Evolutionary conservation across 1,140 invertebrate genomes (phyloP).

Genomic region (Glossosoma conforme): DNA sequence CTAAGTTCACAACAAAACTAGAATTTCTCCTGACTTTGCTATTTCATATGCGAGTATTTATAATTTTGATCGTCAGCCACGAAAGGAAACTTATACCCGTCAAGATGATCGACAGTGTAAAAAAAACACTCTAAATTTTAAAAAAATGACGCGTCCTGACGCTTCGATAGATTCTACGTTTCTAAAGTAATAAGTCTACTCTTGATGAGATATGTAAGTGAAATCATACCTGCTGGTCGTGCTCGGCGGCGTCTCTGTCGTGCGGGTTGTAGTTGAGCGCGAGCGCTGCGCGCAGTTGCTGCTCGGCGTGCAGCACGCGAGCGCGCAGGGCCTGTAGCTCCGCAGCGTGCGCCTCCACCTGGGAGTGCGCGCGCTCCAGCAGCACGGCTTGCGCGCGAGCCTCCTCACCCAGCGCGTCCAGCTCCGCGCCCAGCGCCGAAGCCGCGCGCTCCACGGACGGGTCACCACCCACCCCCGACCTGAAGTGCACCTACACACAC

Average conservation of each 20-base stretch:
- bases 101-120: too few species aligned
- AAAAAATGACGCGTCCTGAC: too few species aligned
- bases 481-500: constrained; percentile 72
- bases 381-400: constrained; percentile 67
- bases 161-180: too few species aligned
- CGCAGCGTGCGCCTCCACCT: constrained; percentile 83
- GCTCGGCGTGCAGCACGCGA: constrained; percentile 79
- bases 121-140: too few species aligned
- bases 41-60: neutral
- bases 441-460: constrained; percentile 68
- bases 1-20: constrained; percentile 18
- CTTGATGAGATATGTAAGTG: constrained; percentile 13
- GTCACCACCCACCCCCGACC: constrained; percentile 74
- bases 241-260: constrained; percentile 75
- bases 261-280: constrained; percentile 76
- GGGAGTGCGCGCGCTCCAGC: constrained; percentile 72
- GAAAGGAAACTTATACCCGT: too few species aligned
- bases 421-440: constrained; percentile 59
- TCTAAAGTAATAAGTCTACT: too few species aligned
- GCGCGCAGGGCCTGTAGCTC: constrained; percentile 81
- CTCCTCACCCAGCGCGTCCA: constrained; percentile 60
- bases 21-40: constrained; percentile 12
- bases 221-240: constrained; percentile 87
- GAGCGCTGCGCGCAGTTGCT: constrained; percentile 73
- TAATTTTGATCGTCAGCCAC: too few species aligned